Conservation (phyloP, 2,113 vertebrate genomes). For the Monopterus albus region DNA sequence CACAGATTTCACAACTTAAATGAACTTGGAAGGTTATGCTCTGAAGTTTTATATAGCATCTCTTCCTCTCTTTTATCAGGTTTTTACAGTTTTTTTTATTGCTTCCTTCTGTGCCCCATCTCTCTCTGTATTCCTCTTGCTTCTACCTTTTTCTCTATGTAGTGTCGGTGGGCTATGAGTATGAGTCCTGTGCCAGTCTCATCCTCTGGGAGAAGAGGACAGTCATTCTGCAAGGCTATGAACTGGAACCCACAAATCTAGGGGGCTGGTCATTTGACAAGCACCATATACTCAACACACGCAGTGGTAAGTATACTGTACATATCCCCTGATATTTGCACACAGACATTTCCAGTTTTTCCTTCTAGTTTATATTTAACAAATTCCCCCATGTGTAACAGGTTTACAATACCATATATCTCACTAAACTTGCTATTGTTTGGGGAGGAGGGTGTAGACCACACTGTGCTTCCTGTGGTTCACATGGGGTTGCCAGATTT, state of each 20-base stretch:
- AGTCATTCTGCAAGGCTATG: conserved; percentile 92
- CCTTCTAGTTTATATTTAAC: conserved; percentile 28
- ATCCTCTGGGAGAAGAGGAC: conserved; percentile 99
- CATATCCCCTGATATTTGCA: not conserved
- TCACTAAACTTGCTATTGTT: conserved; percentile 36
- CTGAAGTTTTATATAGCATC: conserved; percentile 28
- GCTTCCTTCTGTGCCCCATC: not conserved
- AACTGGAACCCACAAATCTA: conserved; percentile 94
- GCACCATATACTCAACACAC: conserved; percentile 95
- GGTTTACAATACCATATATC: conserved; percentile 25
- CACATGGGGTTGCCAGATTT: conserved; percentile 17
- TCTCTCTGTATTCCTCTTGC: not conserved
- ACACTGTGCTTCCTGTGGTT: conserved; percentile 27
- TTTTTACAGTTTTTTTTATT: not conserved
- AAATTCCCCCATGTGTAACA: not conserved
- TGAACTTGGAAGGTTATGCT: conserved; percentile 36
- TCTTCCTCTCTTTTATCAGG: not conserved
- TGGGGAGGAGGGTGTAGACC: conserved; percentile 6
- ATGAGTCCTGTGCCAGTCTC: conserved; percentile 95
- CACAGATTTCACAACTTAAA: conserved; percentile 52
- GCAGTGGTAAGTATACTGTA: conserved; percentile 84
- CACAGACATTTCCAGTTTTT: not conserved
- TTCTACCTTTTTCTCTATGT: conserved; percentile 10
- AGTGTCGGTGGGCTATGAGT: conserved; percentile 99
- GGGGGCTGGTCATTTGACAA: conserved; percentile 98